Base-by-base conservation (phyloP, 2,888 invertebrate genomes). In the Troides aeacus region DNA sequence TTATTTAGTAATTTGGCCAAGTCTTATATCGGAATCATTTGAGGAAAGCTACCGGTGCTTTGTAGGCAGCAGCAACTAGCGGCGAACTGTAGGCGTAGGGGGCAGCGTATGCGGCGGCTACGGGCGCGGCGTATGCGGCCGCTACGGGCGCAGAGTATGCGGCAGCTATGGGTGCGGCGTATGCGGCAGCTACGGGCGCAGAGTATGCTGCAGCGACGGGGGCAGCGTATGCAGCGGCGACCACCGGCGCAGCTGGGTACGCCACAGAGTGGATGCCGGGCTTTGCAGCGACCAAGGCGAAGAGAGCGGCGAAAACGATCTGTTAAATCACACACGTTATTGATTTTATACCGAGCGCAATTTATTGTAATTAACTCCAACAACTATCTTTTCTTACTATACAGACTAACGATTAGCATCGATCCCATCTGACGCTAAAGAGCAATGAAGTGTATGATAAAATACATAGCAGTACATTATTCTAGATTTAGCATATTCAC, bases 81-180 rank as follows among this genome's bases (percentile, higher is more conserved):
- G 69, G 69, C 46, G 69, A 64, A 57, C 64, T 69, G 65, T 69
- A 70, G 8, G 76, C 82, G 21, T 82, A 75, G 0, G 85, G 78
- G 12, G 88, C 81, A 4, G 73, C 68, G 69, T 77, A 77, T 0
- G 79, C 75, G 4, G 79, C 79, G 15, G 82, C 77, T 0, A 78
- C 71, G 4, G 83, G 76, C 4, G 84, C 79, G 15, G 80, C 67
- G 68, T 77, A 77, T 0, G 76, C 76, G 17, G 76, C 72, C 50
- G 73, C 73, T 3, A 86, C 69, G 12, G 92, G 91, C 21, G 90
- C 88, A 66, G 87, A 86, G 42, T 91, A 87, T 59, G 87, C 90
- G 72, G 91, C 84, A 74, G 82, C 80, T 0, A 77, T 67, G 72
- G 84, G 78, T 0, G 85, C 81, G 0, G 87, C 82, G 65, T 84